Percentiles rank a stretch among this genome's conserved stretches.
Evolutionary conservation across 2,113 vertebrate species (phyloP).

Genomic region (Gasterosteus aculeatus): DNA sequence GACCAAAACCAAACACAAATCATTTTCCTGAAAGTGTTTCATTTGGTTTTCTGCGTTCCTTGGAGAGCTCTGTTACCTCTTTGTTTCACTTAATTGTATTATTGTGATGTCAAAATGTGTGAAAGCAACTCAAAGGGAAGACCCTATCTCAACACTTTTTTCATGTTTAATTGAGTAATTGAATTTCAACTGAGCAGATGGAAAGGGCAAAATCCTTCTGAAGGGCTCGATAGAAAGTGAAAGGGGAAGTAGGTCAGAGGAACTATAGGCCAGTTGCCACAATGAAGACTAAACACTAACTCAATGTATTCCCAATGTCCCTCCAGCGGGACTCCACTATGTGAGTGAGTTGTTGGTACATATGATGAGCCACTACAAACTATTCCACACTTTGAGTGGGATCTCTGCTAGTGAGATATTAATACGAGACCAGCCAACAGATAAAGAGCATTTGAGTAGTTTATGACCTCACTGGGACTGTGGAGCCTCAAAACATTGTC

Average conservation of each 20-base stretch:
- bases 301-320: background rate
- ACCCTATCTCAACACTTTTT: background rate
- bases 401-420: background rate
- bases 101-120: background rate
- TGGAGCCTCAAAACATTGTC: background rate
- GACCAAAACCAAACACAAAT: constrained; percentile 1
- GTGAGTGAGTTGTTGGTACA: background rate
- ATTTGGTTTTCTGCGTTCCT: constrained; percentile 6
- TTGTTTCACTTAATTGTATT: background rate
- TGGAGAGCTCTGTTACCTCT: background rate
- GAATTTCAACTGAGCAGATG: background rate
- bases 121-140: background rate
- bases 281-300: background rate
- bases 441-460: background rate
- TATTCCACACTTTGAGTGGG: background rate
- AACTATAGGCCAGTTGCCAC: background rate
- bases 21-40: background rate
- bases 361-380: background rate
- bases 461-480: background rate
- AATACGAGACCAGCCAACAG: background rate
- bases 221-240: no score
- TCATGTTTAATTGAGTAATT: no score
- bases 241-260: background rate
- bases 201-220: background rate
- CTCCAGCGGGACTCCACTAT: background rate